Conservation (phyloP, 2,113 vertebrate genomes). For the Serinus canaria region DNA sequence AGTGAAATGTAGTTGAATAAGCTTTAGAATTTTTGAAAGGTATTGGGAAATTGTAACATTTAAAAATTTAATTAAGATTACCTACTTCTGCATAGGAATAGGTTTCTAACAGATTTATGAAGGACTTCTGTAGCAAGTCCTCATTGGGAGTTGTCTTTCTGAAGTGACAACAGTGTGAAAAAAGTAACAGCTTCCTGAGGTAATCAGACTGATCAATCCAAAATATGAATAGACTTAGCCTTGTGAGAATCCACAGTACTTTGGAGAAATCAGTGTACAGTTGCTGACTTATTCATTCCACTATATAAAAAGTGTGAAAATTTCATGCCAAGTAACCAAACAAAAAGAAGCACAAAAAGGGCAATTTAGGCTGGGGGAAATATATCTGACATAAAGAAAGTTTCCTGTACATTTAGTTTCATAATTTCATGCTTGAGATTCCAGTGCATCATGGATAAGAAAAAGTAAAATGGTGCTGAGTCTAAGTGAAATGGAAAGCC, state of each 20-base stretch:
- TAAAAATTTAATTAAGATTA: not conserved
- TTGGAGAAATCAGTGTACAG: not conserved
- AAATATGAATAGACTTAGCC: not conserved
- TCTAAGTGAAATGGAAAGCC: not conserved
- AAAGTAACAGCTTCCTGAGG: not conserved
- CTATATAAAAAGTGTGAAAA: not conserved
- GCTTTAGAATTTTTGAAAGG: not conserved
- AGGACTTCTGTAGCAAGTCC: not conserved
- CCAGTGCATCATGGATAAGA: not conserved
- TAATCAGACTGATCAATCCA: not conserved
- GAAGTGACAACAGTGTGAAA: not conserved
- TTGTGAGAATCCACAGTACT: not conserved
- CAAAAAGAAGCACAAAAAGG: not conserved
- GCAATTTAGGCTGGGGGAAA: not conserved
- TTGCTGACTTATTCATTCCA: not conserved
- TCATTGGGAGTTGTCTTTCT: not conserved
- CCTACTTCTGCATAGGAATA: accelerated
- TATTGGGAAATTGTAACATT: not conserved
- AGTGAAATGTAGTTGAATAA: not conserved
- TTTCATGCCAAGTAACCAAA: not conserved
- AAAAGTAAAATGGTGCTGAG: not conserved
- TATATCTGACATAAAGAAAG: not conserved
- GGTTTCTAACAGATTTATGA: not conserved
- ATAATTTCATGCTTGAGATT: slow-evolving; percentile 55
- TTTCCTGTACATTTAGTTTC: slow-evolving; percentile 48